phyloP scores from a whole-genome alignment of 2,888 invertebrate genomes.

The Ryuthela nishihirai region DNA sequence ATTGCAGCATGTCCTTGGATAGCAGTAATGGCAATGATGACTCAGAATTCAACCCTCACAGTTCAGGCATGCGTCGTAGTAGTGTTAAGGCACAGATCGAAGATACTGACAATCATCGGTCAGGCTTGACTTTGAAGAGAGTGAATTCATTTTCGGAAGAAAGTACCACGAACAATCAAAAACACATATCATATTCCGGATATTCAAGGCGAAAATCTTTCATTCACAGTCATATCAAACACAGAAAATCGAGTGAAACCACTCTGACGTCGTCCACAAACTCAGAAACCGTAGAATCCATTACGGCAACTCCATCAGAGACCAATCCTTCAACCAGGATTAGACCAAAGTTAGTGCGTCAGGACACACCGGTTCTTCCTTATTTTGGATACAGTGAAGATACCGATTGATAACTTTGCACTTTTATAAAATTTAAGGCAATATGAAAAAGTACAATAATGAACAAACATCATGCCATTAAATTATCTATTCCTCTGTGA shows the following conservation, averaged over 20 bases:
- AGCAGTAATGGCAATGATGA: slow-evolving; percentile 21
- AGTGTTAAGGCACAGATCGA: slow-evolving; percentile 25
- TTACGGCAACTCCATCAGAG: slow-evolving; percentile 1
- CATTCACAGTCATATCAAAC: slow-evolving; percentile 26
- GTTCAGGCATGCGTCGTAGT: slow-evolving; percentile 14
- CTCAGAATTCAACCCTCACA: slow-evolving; percentile 1
- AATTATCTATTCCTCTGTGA: too few species aligned
- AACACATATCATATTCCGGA: slow-evolving; percentile 25
- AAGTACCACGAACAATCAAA: background rate
- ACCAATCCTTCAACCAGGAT: background rate
- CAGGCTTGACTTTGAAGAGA: slow-evolving; percentile 7
- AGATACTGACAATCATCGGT: slow-evolving; percentile 14
- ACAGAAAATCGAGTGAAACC: slow-evolving; percentile 33
- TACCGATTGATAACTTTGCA: too few species aligned
- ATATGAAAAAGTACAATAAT: too few species aligned
- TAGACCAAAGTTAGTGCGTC: slow-evolving; percentile 28
- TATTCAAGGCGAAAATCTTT: slow-evolving; percentile 29
- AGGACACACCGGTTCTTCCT: too few species aligned
- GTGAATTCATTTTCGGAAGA: slow-evolving; percentile 16
- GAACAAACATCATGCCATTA: too few species aligned
- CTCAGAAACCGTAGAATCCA: slow-evolving; percentile 17
- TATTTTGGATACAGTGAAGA: too few species aligned
- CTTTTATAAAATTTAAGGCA: too few species aligned
- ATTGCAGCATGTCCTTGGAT: slow-evolving; percentile 30
- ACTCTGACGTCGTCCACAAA: slow-evolving; percentile 26